phyloP scores from a whole-genome alignment of 2,113 vertebrate genomes.

The Strix uralensis region DNA sequence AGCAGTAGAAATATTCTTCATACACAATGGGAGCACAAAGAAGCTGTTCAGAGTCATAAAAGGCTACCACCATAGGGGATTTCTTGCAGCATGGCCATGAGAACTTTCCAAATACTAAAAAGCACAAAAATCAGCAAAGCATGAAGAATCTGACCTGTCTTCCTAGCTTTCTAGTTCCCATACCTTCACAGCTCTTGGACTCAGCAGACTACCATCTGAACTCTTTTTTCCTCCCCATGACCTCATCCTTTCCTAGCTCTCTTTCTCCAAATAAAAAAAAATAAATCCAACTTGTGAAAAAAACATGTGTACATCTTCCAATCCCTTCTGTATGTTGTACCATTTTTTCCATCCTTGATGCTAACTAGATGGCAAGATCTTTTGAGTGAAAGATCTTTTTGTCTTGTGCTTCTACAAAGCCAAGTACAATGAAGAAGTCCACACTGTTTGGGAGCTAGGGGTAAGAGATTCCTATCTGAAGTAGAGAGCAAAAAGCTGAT shows the following conservation, averaged over 20 bases:
- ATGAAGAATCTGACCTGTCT: not conserved
- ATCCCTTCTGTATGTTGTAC: not conserved
- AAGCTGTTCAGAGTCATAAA: not conserved
- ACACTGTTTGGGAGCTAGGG: not conserved
- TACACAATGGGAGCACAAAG: not conserved
- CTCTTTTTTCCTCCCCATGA: no score
- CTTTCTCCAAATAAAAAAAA: not conserved
- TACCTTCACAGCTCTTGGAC: not conserved
- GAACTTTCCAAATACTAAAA: not conserved
- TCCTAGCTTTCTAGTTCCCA: not conserved
- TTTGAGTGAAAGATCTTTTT: not conserved
- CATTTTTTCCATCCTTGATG: not conserved
- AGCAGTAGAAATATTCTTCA: not conserved
- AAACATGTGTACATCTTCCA: not conserved
- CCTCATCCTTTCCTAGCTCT: not conserved
- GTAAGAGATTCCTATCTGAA: not conserved
- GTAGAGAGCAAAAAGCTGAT: not conserved
- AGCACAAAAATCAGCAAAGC: not conserved
- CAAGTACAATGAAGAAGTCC: not conserved
- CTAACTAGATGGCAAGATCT: not conserved
- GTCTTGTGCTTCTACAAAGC: not conserved
- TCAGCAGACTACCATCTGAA: not conserved
- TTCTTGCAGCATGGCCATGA: not conserved
- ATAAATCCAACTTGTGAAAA: not conserved
- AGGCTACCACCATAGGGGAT: not conserved